Evolutionary conservation across 2,888 invertebrate genomes (phyloP), one percentile per base, ranked within the genome.

Genomic region (Tanytarsus gracilentus): DNA sequence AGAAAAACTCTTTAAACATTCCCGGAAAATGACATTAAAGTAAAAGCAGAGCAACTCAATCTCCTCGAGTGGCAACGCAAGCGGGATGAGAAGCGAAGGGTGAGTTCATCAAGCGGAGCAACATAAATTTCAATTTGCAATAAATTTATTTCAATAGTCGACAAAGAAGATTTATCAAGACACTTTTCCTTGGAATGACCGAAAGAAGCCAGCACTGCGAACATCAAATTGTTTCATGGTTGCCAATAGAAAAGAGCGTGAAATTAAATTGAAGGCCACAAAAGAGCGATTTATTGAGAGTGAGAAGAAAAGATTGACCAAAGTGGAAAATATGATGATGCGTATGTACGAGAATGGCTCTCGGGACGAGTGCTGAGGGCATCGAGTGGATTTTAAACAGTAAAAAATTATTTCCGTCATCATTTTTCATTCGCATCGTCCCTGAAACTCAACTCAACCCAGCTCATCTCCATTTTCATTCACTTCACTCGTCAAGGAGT

Each of bases 111-210:
- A 33, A 33, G 30, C 7, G 14, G 16, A 26, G 27, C 53, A 30
- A 2, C 7, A 40, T 27, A 4, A 56, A 14, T 36, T 16, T 29
- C 50, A 16, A 27, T 50, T 11, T 5, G 14, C 6, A 21, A 2
- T 9, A n/a, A 23, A 48, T 25, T 4, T 51, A 25, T 55, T 11
- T 23, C 23, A 14, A 1, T 14, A 58, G 58, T 48, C 21, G 11
- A 58, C 58, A 21, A 44, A 48, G 11, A 18, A 29, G 3, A 7
- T 48, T 16, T 58, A 58, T 29, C 58, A 58, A 29, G 55, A 39
- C n/a, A n/a, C n/a, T 5, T 56, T 56, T 21, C 55, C 55, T 21
- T 58, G 58, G 58, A 58, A 58, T 44, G 58, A 58, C 29, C 39
- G 58, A 11, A 44, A 58, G n/a, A 58, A 58, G 30, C 29, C 30